Evolutionary conservation across 1,140 invertebrate genomes (phyloP), one percentile per base, ranked within the genome.

Genomic region (Centruroides sculpturatus): DNA sequence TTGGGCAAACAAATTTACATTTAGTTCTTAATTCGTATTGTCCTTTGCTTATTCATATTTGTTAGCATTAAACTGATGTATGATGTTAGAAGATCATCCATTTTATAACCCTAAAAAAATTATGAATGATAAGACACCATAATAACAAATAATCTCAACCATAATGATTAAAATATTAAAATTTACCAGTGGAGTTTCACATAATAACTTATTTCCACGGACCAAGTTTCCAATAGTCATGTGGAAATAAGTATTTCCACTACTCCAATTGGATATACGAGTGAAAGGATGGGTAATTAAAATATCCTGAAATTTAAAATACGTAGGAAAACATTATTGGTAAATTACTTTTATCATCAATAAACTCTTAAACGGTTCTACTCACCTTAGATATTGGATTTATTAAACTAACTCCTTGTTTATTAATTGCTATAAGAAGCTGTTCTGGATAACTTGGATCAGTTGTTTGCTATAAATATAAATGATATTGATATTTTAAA

Each of bases 161-260:
- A 11, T 55, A 55, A 10, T 11, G 23, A 55, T 55, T 34, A 59
- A 58, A 34, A 46, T 46, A 11, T 23, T 49, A 55, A 57, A 57
- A 72, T 76, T 72, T 70, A 82, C 80, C 67, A 99, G 79, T 0
- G 93, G 92, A n/a, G 97, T 99, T 77, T 99, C 97, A 73, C 96
- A 98, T 0, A 99, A 79, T 7, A 99, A 76, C 73, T 98, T 98
- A 35, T 92, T 97, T 54, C 93, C 93, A 49, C 92, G 80, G 3
- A 97, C 90, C 64, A 97, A 78, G 75, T 96, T 97, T 7, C 92
- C 93, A 69, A 99, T 98, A 5, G 97, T 99, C 93, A 99, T 98
- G 73, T 99, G 95, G 80, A 99, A 99, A 71, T 99, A 99, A 0
- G 92, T 98, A 73, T 98, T 83, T 59, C 96, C 96, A 13, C 93